A percentile compares a stretch with the other conserved stretches of the same genome.
These are phyloP conservation scores for Epinotia nisella DNA, from an alignment of 2,888 invertebrate species.

Conservation along the genomic window DNA sequence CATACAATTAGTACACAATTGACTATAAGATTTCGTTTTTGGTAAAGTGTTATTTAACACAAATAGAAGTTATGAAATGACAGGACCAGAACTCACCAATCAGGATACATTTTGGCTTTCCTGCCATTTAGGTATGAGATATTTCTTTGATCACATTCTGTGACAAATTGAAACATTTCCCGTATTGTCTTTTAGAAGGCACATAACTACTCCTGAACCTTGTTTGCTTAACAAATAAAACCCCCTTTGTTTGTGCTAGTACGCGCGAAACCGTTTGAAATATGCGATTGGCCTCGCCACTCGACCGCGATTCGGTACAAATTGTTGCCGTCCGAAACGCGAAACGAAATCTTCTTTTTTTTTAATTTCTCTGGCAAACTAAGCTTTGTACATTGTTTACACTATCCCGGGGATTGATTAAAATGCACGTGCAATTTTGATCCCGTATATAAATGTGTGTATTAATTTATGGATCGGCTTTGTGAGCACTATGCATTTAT, in stretches of 20 bases:
- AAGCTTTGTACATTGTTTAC: conserved; percentile 45
- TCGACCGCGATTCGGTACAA: conserved; percentile 51
- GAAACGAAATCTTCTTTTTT: conserved; percentile 49
- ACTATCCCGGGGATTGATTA: conserved; percentile 43
- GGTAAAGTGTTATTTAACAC: not conserved
- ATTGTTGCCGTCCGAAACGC: conserved; percentile 50
- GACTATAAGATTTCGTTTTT: no score
- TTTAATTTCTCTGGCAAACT: conserved; percentile 43
- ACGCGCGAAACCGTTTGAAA: conserved; percentile 51
- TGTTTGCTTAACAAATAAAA: conserved; percentile 51
- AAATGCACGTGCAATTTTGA: conserved; percentile 30
- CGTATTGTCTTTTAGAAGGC: conserved; percentile 20
- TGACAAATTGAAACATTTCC: conserved; percentile 12
- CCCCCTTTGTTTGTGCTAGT: conserved; percentile 49
- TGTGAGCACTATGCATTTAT: not conserved
- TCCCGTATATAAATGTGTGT: not conserved
- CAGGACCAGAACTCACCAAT: not conserved
- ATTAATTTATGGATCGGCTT: not conserved
- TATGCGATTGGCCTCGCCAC: conserved; percentile 50
- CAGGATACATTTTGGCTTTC: not conserved
- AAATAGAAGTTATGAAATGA: not conserved
- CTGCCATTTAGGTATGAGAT: not conserved
- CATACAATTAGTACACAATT: no score
- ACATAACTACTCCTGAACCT: conserved; percentile 27
- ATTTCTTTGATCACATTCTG: not conserved